A percentile compares a stretch with the other conserved stretches of the same genome.
These are phyloP conservation scores for Phylloscopus whistleri DNA, from an alignment of 2,113 vertebrate genomes.

Conservation along the genomic window DNA sequence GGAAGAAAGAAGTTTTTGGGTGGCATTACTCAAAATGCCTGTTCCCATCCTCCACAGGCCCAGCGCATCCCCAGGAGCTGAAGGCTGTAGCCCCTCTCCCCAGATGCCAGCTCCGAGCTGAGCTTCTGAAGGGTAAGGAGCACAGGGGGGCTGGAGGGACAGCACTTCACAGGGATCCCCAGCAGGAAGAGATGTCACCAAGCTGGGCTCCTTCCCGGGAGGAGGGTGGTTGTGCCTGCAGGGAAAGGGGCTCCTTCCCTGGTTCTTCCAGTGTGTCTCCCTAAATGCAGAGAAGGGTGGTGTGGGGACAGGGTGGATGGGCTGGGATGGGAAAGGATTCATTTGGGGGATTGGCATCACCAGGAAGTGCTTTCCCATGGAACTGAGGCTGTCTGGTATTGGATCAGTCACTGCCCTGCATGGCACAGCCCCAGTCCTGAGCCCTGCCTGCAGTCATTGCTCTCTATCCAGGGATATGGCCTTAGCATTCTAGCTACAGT, in stretches of 20 bases:
- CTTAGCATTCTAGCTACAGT: background rate
- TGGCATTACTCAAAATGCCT: background rate
- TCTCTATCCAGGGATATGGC: background rate
- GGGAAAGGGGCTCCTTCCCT: background rate
- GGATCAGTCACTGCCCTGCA: background rate
- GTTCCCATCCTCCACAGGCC: slow-evolving; percentile 56
- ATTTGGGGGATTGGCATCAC: background rate
- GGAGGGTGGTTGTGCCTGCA: background rate
- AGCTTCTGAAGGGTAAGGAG: slow-evolving; percentile 56
- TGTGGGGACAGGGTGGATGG: background rate
- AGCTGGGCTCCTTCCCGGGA: accelerated
- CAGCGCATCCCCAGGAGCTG: slow-evolving; percentile 24
- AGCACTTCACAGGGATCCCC: background rate
- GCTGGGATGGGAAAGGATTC: background rate
- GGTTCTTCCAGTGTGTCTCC: background rate
- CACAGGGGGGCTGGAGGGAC: background rate
- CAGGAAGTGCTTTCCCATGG: background rate
- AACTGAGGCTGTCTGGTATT: background rate
- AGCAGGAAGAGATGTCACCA: background rate
- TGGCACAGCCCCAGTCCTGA: background rate
- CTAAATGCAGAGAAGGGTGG: background rate
- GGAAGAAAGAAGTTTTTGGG: background rate
- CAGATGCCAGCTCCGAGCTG: background rate
- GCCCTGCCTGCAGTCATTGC: background rate
- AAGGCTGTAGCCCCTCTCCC: background rate